Percentiles rank a stretch among this genome's conserved stretches.
These are phyloP conservation scores for Anorthoa munda DNA, from an alignment of 2,888 invertebrate genomes.

Conservation along the genomic window DNA sequence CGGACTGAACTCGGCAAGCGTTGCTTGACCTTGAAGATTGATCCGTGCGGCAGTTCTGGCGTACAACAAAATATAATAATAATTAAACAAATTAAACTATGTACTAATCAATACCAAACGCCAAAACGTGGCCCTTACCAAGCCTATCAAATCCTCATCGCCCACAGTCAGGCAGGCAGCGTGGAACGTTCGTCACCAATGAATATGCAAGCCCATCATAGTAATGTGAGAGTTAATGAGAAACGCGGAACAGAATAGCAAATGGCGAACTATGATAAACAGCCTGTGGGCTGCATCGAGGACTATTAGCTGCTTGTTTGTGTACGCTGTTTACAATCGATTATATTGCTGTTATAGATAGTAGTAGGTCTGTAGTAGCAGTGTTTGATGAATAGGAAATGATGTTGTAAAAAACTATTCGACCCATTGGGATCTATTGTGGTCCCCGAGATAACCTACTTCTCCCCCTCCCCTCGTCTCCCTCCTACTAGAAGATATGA, in stretches of 20 bases:
- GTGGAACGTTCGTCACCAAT: constrained; percentile 65
- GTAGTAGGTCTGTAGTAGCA: too few species aligned
- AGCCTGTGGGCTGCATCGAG: constrained; percentile 68
- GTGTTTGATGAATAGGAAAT: not conserved
- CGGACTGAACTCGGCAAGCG: too few species aligned
- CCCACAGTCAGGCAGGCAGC: constrained; percentile 56
- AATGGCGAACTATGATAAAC: constrained; percentile 65
- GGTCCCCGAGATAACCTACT: too few species aligned
- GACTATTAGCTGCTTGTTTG: not conserved
- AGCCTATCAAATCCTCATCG: not conserved
- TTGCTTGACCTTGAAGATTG: too few species aligned
- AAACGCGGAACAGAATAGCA: constrained; percentile 78
- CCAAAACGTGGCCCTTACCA: not conserved
- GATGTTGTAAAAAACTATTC: not conserved
- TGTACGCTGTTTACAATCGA: not conserved
- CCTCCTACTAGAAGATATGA: too few species aligned
- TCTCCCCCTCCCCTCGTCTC: too few species aligned
- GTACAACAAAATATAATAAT: too few species aligned
- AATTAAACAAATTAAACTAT: too few species aligned
- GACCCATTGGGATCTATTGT: too few species aligned
- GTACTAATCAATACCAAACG: not conserved
- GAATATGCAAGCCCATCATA: constrained; percentile 79
- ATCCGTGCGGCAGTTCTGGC: too few species aligned
- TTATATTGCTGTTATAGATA: not conserved
- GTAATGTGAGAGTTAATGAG: constrained; percentile 81